phyloP scores from a whole-genome alignment of 2,797 vertebrate genomes.

The Channallabes apus region DNA sequence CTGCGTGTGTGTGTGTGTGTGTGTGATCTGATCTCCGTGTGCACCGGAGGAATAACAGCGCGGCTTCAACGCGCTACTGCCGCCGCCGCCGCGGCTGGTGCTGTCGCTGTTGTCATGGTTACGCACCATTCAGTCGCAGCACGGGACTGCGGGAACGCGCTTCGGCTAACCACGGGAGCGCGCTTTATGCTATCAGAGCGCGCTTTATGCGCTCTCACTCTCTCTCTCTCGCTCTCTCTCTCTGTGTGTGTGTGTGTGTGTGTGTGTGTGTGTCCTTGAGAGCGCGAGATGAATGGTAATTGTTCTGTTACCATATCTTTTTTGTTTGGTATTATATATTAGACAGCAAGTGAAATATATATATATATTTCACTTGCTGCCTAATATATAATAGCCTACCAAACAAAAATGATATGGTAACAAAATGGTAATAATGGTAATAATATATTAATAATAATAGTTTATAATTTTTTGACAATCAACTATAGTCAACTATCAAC shows the following conservation, averaged over 20 bases:
- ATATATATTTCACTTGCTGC: too few species aligned
- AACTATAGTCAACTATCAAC: too few species aligned
- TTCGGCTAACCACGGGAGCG: neutral
- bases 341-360: neutral
- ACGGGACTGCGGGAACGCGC: conserved; percentile 36
- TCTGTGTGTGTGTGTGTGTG: conserved; percentile 20
- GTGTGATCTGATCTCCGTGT: neutral
- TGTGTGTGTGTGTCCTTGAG: conserved; percentile 21
- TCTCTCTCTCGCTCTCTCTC: neutral
- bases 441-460: too few species aligned
- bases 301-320: neutral
- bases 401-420: too few species aligned
- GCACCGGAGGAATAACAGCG: conserved; percentile 14
- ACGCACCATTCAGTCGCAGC: conserved; percentile 69
- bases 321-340: neutral
- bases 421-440: too few species aligned
- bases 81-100: conserved; percentile 64
- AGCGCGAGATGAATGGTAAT: conserved; percentile 5
- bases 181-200: conserved; percentile 11
- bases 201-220: neutral
- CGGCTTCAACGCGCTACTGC: neutral
- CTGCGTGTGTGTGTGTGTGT: neutral
- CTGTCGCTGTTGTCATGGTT: conserved; percentile 83
- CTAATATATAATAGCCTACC: too few species aligned
- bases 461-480: too few species aligned